Base-by-base conservation (phyloP, 2,113 vertebrate genomes). In the Clarias batrachus region DNA sequence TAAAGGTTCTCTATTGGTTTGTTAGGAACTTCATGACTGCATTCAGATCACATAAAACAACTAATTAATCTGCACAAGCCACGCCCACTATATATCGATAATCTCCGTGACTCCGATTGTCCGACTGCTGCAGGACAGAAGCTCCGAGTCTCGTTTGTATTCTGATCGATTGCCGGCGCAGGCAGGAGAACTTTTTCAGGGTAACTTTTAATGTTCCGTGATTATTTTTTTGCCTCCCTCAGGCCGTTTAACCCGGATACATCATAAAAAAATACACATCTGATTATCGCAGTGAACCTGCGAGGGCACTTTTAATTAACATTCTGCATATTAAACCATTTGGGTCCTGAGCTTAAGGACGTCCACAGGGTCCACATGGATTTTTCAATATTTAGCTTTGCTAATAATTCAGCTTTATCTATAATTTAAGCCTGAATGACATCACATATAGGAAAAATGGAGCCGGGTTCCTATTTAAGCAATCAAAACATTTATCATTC, bases 401-500 rank as follows among this genome's bases (percentile, higher is more conserved):
- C 73, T 85, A 85, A 74, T 85, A 74, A 84, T 85, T 76, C 83
- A 85, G 41, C 83, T 65, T 62, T 78, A 85, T 85, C 33, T 85
- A 77, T 82, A 82, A 82, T 82, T 82, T 66, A 82, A 23, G 9
- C 23, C 62, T 41, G 25, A 56, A 85, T 85, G 59, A 85, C 83
- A 74, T 78, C 83, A 77, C 17, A 23, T 27, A 65, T 23, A 63
- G 71, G 71, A 78, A 54, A 85, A 85, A 77, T 27, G 71, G 57
- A 77, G 57, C 37, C n/a, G 57, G 27, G 83, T 19, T 78, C 41
- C 59, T 54, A 57, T 62, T 84, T 21, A 84, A 48, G 71, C 71
- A 85, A 78, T 78, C 59, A 85, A 76, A 77, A 62, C 73, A 78
- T 77, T 85, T 78, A 65, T 78, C 83, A 77, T 82, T 66, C 27